Evolutionary conservation across 2,113 vertebrate genomes (phyloP), one percentile per base, ranked within the genome.

Genomic region (Asarcornis scutulata): DNA sequence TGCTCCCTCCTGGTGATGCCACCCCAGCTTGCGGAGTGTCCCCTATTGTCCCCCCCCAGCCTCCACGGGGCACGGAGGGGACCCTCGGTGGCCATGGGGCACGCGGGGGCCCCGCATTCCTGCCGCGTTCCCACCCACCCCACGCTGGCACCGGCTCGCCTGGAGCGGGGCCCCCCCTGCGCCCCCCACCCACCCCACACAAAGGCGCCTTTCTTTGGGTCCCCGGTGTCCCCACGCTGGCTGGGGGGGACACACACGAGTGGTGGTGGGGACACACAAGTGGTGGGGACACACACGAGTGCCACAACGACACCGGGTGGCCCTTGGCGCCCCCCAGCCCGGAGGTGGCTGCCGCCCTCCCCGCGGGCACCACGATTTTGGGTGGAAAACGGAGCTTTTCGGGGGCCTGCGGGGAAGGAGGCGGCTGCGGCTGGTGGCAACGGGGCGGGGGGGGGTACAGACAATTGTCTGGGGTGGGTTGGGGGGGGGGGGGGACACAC

Each of bases 151-250:
- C 69, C 31, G 3, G 17, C 63, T 5, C 68, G 50, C 66, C 93
- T 95, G 97, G 95, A 82, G 89, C 26, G 1, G 74, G 91, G 96
- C 96, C 81, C 94, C 86, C 95, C 5, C 86, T 77, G 7, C 4
- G 6, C 90, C 73, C 95, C 83, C 44, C 2, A 69, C 88, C 88
- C 91, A 69, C 71, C 96, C 83, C 50, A 2, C 75, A 98, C 97
- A 98, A 98, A 97, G 96, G 91, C 63, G 86, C 92, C 97, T 97
- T 98, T 98, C 95, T 97, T 93, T 11, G 11, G 71, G 78, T 38
- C 50, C 64, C 74, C 40, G 71, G 31, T 88, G 71, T 83, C 73
- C 73, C 81, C 58, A 8, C 2, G 14, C 60, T 6, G 31, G 36
- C 60, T 6, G 32, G 20, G 46, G 46, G 46, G 46, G 46, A 11